phyloP scores from a whole-genome alignment of 2,113 vertebrate species.

The Lophotis ruficrista region DNA sequence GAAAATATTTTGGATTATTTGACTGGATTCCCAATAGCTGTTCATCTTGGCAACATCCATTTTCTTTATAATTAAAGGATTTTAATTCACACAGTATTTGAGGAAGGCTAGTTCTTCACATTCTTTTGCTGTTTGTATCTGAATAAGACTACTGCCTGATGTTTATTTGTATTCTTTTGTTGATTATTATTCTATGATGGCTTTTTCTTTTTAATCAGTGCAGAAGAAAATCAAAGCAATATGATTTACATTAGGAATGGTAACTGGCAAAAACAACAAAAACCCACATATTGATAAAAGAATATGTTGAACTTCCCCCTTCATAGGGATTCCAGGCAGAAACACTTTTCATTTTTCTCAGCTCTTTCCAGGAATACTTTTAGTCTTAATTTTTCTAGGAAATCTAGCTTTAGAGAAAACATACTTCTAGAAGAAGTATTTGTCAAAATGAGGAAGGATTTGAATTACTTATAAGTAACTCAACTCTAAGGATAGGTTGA shows the following conservation, averaged over 20 bases:
- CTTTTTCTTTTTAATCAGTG: background rate
- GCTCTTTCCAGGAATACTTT: background rate
- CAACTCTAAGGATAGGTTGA: background rate
- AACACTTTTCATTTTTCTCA: background rate
- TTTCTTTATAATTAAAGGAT: background rate
- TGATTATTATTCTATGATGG: background rate
- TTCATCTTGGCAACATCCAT: background rate
- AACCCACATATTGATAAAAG: background rate
- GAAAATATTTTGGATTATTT: background rate
- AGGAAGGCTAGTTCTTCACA: background rate
- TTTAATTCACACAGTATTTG: background rate
- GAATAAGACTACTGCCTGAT: background rate
- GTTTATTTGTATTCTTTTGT: background rate
- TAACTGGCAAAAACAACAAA: background rate
- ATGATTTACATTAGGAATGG: background rate
- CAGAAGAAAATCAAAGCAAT: background rate
- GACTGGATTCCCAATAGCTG: background rate
- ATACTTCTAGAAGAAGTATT: background rate
- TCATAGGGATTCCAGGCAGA: background rate
- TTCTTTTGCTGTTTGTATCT: accelerated
- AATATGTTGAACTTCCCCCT: background rate
- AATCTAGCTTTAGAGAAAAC: background rate
- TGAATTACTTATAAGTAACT: background rate
- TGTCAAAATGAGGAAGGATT: background rate
- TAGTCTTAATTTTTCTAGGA: background rate